Evolutionary conservation across 2,888 invertebrate species (phyloP), one percentile per base, ranked within the genome.

Genomic region (Dicyrtomina minuta): DNA sequence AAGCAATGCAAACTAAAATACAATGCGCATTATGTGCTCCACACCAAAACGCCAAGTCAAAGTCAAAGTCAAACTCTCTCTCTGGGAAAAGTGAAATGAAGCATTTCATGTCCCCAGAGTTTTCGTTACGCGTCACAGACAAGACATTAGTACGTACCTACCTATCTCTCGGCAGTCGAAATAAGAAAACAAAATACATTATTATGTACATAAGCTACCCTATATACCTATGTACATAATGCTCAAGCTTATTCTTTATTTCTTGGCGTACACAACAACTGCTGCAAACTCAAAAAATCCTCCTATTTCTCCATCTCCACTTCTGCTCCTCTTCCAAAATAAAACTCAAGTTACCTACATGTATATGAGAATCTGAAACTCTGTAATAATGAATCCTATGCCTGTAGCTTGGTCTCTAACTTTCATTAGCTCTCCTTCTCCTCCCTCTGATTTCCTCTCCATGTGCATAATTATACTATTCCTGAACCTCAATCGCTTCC

Each of bases 91-190:
- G 26, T 62, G 62, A 33, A 27, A 22, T 62, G 33, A 24, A 22
- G 27, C 26, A 62, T 27, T 49, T 62, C 17, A 24, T 26, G 46
- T 62, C 62, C 49, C 62, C 44, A 26, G 49, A 62, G 62, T 49
- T 62, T 26, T 62, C 62, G 49, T 62, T 51, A 13, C 49, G 49
- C 44, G 44, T 49, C 62, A 27, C n/a, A 27, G 51, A 62, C 49
- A 27, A 27, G 33, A 62, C 49, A 62, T 62, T 62, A 62, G 49
- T 62, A 49, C 61, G 33, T 33, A 33, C 33, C 33, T n/a, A n/a
- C n/a, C n/a, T n/a, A n/a, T n/a, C n/a, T n/a, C n/a, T 33, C 33
- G 33, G 8, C 4, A 33, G 33, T 3, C 33, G 33, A 33, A 22
- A 43, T 3, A 17, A 44, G 44, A 44, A 58, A 61, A 24, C 44